Evolutionary conservation across 2,113 vertebrate species (phyloP).

Genomic region (Prionailurus bengalensis): DNA sequence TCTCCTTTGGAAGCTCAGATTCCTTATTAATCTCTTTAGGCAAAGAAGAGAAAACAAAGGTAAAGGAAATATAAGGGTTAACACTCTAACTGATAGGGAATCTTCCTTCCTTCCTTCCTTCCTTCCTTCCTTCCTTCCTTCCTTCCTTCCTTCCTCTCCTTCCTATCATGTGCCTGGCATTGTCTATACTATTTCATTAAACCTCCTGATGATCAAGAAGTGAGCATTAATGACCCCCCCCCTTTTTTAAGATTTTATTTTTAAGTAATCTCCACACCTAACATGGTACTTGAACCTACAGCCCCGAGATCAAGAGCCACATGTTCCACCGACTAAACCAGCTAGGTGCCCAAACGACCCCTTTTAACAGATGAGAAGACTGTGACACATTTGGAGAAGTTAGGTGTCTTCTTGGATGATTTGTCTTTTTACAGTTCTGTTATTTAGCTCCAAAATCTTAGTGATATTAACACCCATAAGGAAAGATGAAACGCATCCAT

Average conservation of each 20-base stretch:
- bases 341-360: no score
- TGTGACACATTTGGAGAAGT: background rate
- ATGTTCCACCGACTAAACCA: no score
- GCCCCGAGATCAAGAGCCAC: no score
- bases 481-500: background rate
- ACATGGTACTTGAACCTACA: no score
- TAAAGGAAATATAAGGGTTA: background rate
- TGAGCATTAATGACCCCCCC: background rate
- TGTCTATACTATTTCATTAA: background rate
- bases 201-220: background rate
- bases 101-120: background rate
- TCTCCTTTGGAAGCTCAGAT: background rate
- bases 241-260: no score
- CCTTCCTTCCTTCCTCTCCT: background rate
- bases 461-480: background rate
- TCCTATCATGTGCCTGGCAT: background rate
- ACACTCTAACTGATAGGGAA: background rate
- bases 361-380: conserved; percentile 43
- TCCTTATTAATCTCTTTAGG: conserved; percentile 15
- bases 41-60: conserved; percentile 42
- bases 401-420: background rate
- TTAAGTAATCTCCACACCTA: no score
- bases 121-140: background rate
- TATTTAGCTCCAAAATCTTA: conserved; percentile 20
- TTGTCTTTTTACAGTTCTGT: background rate